Percentiles rank a stretch among this genome's conserved stretches.
Conservation (phyloP, 2,888 invertebrate genomes). For the Malthinus flaveolus region DNA sequence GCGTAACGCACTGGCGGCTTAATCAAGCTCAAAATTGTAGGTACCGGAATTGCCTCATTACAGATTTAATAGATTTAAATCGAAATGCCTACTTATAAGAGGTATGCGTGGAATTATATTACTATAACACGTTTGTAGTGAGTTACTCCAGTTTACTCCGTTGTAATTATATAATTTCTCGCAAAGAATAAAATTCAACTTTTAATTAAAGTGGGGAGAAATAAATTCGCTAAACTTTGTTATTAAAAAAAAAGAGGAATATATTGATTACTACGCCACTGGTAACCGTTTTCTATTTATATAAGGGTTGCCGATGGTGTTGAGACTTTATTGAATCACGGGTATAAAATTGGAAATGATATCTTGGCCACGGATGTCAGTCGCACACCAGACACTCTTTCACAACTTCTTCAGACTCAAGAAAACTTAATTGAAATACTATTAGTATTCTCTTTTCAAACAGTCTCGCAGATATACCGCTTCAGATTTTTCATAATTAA, state of each 20-base stretch:
- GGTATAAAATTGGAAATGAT: conserved; percentile 53
- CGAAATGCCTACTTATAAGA: no score
- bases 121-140: no score
- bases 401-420: conserved; percentile 46
- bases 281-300: conserved; percentile 38
- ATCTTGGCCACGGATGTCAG: conserved; percentile 51
- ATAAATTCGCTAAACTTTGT: neutral
- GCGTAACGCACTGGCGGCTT: no score
- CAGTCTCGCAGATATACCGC: conserved; percentile 41
- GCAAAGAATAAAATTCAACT: neutral
- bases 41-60: no score
- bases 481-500: conserved; percentile 49
- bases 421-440: conserved; percentile 53
- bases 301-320: conserved; percentile 53
- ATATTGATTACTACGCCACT: conserved; percentile 16
- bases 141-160: no score
- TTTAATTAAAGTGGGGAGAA: neutral
- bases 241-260: neutral
- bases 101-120: no score
- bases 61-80: no score
- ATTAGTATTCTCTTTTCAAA: conserved; percentile 50
- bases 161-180: no score
- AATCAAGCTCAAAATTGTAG: no score
- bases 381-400: conserved; percentile 50
- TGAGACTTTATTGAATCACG: conserved; percentile 53